A percentile compares a stretch with the other conserved stretches of the same genome.
These are phyloP conservation scores for Operophtera brumata DNA, from an alignment of 2,888 invertebrate species.

Conservation along the genomic window DNA sequence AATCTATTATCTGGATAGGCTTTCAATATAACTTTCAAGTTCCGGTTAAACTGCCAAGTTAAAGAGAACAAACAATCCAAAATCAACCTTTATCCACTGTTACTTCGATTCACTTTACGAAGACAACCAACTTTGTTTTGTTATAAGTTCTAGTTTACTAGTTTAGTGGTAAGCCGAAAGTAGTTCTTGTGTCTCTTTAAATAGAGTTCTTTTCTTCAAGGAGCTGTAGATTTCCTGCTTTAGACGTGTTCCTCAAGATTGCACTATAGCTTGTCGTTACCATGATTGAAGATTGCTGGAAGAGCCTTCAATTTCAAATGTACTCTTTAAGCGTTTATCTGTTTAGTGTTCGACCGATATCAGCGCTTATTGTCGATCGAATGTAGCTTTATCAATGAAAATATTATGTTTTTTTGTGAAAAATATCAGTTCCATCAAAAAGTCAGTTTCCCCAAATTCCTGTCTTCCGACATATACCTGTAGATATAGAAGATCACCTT, in stretches of 20 bases:
- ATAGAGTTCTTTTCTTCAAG: constrained; percentile 10
- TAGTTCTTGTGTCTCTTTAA: background rate
- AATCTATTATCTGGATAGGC: background rate
- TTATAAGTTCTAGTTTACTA: constrained; percentile 3
- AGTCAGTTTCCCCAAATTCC: no score
- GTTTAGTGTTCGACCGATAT: no score
- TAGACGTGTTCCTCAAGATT: constrained; percentile 23
- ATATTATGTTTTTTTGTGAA: no score
- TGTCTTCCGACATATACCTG: no score
- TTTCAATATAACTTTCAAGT: constrained; percentile 10
- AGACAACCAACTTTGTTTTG: background rate
- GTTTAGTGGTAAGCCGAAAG: background rate
- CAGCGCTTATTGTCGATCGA: no score
- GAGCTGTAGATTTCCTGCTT: background rate
- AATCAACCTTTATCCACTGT: background rate
- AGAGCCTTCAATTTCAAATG: background rate
- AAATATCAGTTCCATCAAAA: no score
- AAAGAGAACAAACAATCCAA: constrained; percentile 1
- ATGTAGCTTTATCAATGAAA: no score
- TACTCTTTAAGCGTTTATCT: no score
- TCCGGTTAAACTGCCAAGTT: constrained; percentile 8
- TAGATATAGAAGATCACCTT: no score
- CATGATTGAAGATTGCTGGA: constrained; percentile 3
- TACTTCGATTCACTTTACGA: constrained; percentile 4
- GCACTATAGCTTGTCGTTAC: constrained; percentile 13